Percentiles rank a stretch among this genome's conserved stretches.
phyloP scores from a whole-genome alignment of 64 coral and sea anemone species.

The Platygyra sinensis region DNA sequence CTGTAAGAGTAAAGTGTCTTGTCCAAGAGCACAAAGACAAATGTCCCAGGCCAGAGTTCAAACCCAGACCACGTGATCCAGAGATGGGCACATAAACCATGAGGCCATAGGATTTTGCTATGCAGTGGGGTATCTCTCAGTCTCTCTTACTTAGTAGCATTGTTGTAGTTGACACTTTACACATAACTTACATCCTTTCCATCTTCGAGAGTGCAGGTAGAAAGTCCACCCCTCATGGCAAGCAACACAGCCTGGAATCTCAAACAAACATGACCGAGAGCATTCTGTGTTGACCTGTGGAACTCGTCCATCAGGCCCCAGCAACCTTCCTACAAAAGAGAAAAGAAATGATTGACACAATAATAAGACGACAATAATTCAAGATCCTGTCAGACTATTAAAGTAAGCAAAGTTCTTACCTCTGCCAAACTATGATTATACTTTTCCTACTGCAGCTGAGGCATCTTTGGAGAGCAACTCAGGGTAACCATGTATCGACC shows the following conservation, averaged over 20 bases:
- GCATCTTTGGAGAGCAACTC: slow-evolving; percentile 87
- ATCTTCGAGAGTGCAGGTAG: slow-evolving; percentile 82
- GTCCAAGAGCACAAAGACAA: too few species aligned
- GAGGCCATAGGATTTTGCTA: neutral
- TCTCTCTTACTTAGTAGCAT: neutral
- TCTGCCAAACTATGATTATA: slow-evolving; percentile 83
- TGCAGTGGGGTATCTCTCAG: neutral
- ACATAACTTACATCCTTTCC: slow-evolving; percentile 79
- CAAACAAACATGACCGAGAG: slow-evolving; percentile 79
- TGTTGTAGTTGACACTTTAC: too few species aligned
- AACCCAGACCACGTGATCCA: too few species aligned
- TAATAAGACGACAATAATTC: neutral
- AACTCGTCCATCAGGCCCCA: slow-evolving; percentile 98
- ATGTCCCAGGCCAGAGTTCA: too few species aligned
- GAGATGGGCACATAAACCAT: too few species aligned
- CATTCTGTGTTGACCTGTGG: slow-evolving; percentile 85
- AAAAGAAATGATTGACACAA: neutral
- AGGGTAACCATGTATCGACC: slow-evolving; percentile 81
- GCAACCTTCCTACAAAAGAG: slow-evolving; percentile 81
- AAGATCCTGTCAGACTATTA: too few species aligned
- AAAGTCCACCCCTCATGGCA: slow-evolving; percentile 68
- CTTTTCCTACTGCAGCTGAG: slow-evolving; percentile 68
- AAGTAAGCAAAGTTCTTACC: slow-evolving; percentile 18
- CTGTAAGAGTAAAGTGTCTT: too few species aligned
- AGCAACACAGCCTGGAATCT: slow-evolving; percentile 88